Evolutionary conservation across 2,888 invertebrate genomes (phyloP).

Genomic region (Trilocha varians): DNA sequence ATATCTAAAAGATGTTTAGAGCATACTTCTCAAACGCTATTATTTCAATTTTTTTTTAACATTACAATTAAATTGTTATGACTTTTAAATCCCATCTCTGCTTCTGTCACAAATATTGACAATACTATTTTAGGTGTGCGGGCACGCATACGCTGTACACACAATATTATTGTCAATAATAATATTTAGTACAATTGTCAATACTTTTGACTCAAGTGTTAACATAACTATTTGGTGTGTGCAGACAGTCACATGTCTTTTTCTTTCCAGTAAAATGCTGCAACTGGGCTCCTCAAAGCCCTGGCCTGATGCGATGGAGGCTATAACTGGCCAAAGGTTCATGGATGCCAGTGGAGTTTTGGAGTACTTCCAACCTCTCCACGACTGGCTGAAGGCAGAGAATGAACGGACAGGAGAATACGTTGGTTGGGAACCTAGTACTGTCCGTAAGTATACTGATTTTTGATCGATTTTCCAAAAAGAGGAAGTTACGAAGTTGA

Average conservation of each 20-base stretch:
- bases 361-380: constrained; percentile 81
- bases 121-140: no score
- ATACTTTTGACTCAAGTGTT: no score
- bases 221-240: background rate
- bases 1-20: no score
- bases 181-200: no score
- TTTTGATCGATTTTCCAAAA: background rate
- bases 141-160: no score
- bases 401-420: constrained; percentile 75
- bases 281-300: constrained; percentile 77
- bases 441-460: constrained; percentile 61
- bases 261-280: constrained; percentile 72
- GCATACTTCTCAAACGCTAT: no score
- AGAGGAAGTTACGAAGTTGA: no score
- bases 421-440: constrained; percentile 73
- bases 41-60: no score
- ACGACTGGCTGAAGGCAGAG: constrained; percentile 77
- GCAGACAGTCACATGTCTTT: background rate
- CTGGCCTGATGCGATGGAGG: constrained; percentile 84
- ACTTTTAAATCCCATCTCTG: no score
- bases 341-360: constrained; percentile 80
- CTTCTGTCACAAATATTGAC: no score
- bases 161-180: no score
- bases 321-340: constrained; percentile 76
- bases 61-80: no score